Conservation (phyloP, 2,797 vertebrate species). For the Argyrosomus regius region DNA sequence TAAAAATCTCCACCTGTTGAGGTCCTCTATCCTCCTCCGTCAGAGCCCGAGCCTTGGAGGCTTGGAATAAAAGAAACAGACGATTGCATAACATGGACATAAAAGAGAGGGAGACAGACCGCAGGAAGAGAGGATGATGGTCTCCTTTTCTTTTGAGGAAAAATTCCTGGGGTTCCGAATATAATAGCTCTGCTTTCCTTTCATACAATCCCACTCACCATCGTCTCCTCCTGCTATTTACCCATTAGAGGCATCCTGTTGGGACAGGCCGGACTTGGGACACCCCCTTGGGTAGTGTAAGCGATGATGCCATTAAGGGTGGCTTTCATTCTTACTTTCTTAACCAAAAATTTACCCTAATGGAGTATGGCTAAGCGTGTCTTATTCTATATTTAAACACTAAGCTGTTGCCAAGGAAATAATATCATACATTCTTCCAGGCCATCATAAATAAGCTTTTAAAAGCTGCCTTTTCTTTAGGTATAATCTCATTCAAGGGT, state of each 20-base stretch:
- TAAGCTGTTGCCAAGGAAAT: constrained; percentile 66
- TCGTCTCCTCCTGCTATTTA: constrained; percentile 31
- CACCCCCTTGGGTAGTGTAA: constrained; percentile 13
- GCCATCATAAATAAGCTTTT: constrained; percentile 43
- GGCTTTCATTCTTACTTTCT: constrained; percentile 34
- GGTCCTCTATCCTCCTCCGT: constrained; percentile 73
- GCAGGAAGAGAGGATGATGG: constrained; percentile 59
- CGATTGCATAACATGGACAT: constrained; percentile 73
- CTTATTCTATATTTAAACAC: constrained; percentile 61
- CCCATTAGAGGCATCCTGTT: constrained; percentile 48
- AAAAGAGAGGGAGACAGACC: constrained; percentile 62
- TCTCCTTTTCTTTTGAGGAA: constrained; percentile 66
- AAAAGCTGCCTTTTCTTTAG: constrained; percentile 42
- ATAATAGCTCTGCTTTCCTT: constrained; percentile 47
- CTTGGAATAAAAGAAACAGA: constrained; percentile 75
- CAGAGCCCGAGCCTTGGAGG: constrained; percentile 65
- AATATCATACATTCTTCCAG: constrained; percentile 29
- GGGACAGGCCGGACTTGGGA: constrained; percentile 32
- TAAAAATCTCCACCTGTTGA: constrained; percentile 81
- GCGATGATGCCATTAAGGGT: constrained; percentile 33
- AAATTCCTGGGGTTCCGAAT: constrained; percentile 59
- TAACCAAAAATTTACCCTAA: constrained; percentile 27
- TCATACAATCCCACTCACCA: constrained; percentile 25
- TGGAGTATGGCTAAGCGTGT: constrained; percentile 21
- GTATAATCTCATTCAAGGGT: constrained; percentile 47